Evolutionary conservation across 2,113 vertebrate genomes (phyloP).

Genomic region (Turnix velox): DNA sequence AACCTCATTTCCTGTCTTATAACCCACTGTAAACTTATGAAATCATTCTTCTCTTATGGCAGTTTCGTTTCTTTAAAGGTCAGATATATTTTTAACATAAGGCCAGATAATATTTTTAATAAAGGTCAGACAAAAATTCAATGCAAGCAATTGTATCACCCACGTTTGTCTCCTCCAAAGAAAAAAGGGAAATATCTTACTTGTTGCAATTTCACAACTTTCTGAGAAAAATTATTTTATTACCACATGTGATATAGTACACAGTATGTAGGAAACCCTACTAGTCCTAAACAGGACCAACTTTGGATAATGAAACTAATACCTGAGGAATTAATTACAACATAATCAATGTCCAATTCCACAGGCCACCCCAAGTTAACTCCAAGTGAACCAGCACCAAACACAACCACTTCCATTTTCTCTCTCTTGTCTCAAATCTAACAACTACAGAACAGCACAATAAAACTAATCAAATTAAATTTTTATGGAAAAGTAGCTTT

Average conservation of each 20-base stretch:
- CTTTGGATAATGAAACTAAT: background rate
- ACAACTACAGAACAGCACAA: background rate
- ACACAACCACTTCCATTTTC: background rate
- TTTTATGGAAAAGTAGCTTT: background rate
- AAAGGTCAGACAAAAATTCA: too few relatives aligned
- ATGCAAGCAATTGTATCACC: background rate
- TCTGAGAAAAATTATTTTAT: background rate
- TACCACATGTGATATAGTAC: background rate
- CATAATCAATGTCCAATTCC: background rate
- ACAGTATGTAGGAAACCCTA: background rate
- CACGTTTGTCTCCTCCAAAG: background rate
- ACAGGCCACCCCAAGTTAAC: background rate
- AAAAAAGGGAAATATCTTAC: background rate
- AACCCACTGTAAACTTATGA: background rate
- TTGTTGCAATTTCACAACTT: background rate
- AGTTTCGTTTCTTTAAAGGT: background rate
- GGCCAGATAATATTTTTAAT: too few relatives aligned
- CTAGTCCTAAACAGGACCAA: background rate
- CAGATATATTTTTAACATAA: too few relatives aligned
- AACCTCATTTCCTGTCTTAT: background rate
- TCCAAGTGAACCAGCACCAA: background rate
- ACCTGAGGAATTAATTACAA: background rate
- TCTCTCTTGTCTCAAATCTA: background rate
- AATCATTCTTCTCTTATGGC: background rate
- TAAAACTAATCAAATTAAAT: background rate